Base-by-base conservation (phyloP, 2,113 vertebrate genomes). In the Typhlomys cinereus region DNA sequence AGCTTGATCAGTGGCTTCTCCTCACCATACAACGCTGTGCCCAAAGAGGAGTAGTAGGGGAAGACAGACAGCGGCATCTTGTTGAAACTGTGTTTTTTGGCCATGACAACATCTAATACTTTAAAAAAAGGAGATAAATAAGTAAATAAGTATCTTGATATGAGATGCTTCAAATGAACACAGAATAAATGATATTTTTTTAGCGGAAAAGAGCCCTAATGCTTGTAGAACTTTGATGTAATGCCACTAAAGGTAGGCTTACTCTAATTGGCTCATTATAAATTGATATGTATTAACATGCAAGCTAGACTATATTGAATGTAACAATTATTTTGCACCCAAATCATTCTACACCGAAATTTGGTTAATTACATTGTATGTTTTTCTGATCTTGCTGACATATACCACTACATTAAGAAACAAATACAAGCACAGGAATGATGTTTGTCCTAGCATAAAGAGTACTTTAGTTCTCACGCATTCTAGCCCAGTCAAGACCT, bases 11-110 rank as follows among this genome's bases (percentile, higher is more conserved):
- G 61, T 4, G 98, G 99, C 67, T 98, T 98, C 44, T 98, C 97
- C 93, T 98, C 98, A 12, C 99, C 99, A 74, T 99, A 99, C 0
- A 99, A 96, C n/a, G 98, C 98, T 50, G 96, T 94, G 88, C 97
- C 98, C 97, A 99, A 92, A 0, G 98, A 98, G 27, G 84, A 4
- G 13, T 98, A 99, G 95, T 98, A 99, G 9, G 98, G 98, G 93
- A 98, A 98, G 89, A 99, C 98, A 80, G 81, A 98, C 61, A 99
- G 90, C 0, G 97, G 97, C 14, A 95, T 96, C 44, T 96, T 93
- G 64, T 95, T 95, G 85, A 99, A 96, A 1, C 31, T 59, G 93
- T 98, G 98, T 17, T 98, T 96, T 91, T 94, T 98, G 2, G 74
- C 64, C 69, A 98, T 94, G 91, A 99, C 94, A 67, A n/a, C 97